phyloP scores from a whole-genome alignment of 2,797 vertebrate species.

The Pipistrellus pygmaeus region DNA sequence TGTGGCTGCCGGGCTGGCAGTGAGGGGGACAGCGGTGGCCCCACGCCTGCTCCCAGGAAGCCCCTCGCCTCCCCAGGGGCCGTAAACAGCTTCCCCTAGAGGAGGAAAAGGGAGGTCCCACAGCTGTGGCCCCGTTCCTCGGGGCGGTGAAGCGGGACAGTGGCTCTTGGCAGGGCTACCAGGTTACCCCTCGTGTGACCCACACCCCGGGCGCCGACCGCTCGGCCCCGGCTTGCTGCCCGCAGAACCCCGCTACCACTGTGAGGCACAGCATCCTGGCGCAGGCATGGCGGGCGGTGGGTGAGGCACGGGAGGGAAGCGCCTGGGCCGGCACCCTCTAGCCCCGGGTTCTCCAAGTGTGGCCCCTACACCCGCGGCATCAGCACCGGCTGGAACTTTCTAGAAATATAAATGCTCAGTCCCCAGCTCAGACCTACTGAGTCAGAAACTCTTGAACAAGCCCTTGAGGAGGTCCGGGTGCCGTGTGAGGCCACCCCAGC shows the following conservation, averaged over 20 bases:
- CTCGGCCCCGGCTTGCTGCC: not conserved
- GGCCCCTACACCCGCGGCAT: accelerated
- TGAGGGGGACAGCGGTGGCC: not conserved
- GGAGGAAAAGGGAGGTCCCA: not conserved
- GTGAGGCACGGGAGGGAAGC: not conserved
- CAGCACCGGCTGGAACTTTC: not conserved
- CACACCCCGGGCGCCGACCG: not conserved
- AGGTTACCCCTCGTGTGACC: not conserved
- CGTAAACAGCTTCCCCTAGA: not conserved
- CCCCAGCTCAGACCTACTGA: not conserved
- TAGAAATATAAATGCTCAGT: not conserved
- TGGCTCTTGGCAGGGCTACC: not conserved
- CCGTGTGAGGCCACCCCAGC: not conserved
- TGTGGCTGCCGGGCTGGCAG: not conserved
- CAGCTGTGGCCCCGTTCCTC: too few relatives aligned
- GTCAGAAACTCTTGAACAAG: not conserved
- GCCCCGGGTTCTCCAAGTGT: not conserved
- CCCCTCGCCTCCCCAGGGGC: too few relatives aligned
- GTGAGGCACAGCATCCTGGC: not conserved
- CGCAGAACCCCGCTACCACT: not conserved
- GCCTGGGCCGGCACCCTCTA: not conserved
- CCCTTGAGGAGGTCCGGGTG: too few relatives aligned
- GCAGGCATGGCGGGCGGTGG: not conserved
- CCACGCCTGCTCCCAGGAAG: not conserved
- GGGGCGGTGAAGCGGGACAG: not conserved